Evolutionary conservation across 64 coral and sea anemone species (phyloP), one percentile per base, ranked within the genome.

Genomic region (Pachyseris speciosa): DNA sequence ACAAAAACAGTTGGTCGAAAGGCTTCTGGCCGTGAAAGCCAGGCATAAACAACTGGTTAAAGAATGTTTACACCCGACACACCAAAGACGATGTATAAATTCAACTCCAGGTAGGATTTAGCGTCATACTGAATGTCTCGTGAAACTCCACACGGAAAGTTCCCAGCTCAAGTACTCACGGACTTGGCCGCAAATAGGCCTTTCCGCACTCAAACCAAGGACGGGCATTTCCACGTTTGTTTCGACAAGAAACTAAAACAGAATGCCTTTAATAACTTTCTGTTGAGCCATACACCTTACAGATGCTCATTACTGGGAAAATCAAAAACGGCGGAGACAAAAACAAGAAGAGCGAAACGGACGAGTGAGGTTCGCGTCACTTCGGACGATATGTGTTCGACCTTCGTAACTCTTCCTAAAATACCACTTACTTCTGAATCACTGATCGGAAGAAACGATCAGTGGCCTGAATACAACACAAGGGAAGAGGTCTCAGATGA

Each of bases 201-300:
- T 41, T 60, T 81, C 11, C 51, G 77, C 25, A 81, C 77, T n/a
- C 19, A 60, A 26, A 11, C 15, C 1, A 57, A 59, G 8, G 51
- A 37, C 63, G 77, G 33, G 17, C 33, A 61, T 81, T 81, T 81
- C n/a, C 77, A 81, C 53, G 51, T 81, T 32, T 81, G 77, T 20
- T 81, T 63, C 52, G 77, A 81, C 34, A 81, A 81, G 53, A 81
- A 81, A 13, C 31, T 81, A 15, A 81, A 81, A 12, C 77, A 81
- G 36, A 81, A 34, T 39, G 77, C 77, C 19, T 81, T 81, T 5
- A 81, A 81, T 32, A 81, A 81, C 52, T 57, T 81, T 37, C 22
- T 81, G 19, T 37, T 81, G 77, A 81, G 34, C 26, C 51, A 63
- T 63, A 81, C 77, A 40, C 77, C 77, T 61, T 81, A 81, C 53